phyloP scores from a whole-genome alignment of 2,113 vertebrate genomes.

The Oostethus manadensis region DNA sequence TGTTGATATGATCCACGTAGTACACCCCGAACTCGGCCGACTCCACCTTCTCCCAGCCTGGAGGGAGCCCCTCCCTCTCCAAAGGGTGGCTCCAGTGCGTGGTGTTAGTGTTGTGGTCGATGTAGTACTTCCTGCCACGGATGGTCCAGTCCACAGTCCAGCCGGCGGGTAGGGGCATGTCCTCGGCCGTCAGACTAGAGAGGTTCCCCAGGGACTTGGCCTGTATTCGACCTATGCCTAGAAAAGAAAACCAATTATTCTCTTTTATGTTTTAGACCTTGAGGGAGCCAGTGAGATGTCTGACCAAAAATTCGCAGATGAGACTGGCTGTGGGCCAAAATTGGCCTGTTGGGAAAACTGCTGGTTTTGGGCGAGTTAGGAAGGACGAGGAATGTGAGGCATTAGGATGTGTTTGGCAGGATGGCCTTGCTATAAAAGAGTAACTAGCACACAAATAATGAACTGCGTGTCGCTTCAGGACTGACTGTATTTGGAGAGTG shows the following conservation, averaged over 20 bases:
- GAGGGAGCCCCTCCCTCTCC: constrained; percentile 91
- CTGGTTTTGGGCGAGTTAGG: constrained; percentile 36
- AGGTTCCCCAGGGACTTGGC: constrained; percentile 95
- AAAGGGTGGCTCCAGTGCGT: constrained; percentile 98
- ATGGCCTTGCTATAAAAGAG: not conserved
- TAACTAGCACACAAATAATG: too few relatives aligned
- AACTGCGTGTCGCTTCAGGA: too few relatives aligned
- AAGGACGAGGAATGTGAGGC: constrained; percentile 30
- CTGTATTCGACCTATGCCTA: constrained; percentile 90
- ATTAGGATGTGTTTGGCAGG: constrained; percentile 28
- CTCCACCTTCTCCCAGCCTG: constrained; percentile 95
- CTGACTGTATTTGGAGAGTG: too few relatives aligned
- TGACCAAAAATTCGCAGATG: constrained; percentile 21
- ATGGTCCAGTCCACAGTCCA: constrained; percentile 99
- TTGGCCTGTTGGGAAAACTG: constrained; percentile 21
- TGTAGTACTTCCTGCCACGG: constrained; percentile 94
- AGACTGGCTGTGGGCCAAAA: constrained; percentile 21
- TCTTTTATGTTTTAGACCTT: constrained; percentile 20
- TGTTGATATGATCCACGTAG: constrained; percentile 96
- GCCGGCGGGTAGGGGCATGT: constrained; percentile 87
- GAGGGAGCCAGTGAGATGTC: constrained; percentile 18
- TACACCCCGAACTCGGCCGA: constrained; percentile 92
- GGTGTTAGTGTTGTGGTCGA: constrained; percentile 97
- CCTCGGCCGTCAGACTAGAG: constrained; percentile 84
- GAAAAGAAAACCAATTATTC: constrained; percentile 38